Conservation (phyloP, 2,888 invertebrate species). For the Gerris lacustris region DNA sequence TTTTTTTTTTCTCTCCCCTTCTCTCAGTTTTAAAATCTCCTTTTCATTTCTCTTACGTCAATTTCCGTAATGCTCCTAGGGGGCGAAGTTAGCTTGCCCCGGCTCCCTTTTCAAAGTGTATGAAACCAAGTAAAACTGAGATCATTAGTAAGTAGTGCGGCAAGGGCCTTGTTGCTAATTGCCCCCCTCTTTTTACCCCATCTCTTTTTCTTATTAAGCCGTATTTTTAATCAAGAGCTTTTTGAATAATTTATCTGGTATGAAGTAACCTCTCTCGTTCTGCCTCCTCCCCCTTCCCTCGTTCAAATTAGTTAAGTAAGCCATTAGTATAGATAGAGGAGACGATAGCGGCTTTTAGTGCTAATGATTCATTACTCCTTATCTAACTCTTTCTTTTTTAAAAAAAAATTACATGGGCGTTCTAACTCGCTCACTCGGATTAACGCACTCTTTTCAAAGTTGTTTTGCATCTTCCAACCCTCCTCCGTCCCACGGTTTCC, state of each 20-base stretch:
- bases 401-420: no score
- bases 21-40: no score
- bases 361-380: conserved; percentile 17
- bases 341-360: conserved; percentile 28
- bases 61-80: no score
- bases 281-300: conserved; percentile 2
- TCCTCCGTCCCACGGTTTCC: no score
- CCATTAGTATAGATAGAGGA: conserved; percentile 27
- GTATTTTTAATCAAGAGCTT: conserved; percentile 29
- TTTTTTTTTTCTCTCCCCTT: no score
- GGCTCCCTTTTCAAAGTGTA: not conserved
- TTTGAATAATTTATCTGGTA: conserved; percentile 27
- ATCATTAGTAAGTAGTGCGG: not conserved
- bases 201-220: conserved; percentile 23
- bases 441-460: no score
- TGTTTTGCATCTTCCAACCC: no score
- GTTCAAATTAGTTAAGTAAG: conserved; percentile 29
- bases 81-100: no score
- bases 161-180: conserved; percentile 2
- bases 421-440: no score
- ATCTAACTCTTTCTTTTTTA: no score
- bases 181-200: not conserved
- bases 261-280: conserved; percentile 1
- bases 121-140: not conserved
- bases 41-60: no score